Percentiles rank a stretch among this genome's conserved stretches.
Evolutionary conservation across 2,797 vertebrate genomes (phyloP).

Genomic region (Clarias fuscus): DNA sequence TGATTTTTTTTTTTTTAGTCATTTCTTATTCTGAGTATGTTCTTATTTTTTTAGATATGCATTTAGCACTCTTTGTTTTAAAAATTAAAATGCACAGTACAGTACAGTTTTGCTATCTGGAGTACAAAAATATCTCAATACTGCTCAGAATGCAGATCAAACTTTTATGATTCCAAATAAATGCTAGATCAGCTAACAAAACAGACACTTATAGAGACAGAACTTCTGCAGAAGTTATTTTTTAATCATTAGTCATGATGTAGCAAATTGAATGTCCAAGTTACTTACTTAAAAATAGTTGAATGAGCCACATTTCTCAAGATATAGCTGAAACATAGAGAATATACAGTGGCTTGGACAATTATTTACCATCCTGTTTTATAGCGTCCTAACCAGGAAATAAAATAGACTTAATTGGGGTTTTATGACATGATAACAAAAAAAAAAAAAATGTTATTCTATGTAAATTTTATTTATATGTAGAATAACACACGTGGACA

Average conservation of each 20-base stretch:
- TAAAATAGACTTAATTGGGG: neutral
- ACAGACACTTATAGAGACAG: neutral
- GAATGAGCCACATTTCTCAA: conserved; percentile 11
- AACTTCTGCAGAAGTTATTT: neutral
- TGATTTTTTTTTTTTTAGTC: no score
- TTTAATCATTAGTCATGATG: no score
- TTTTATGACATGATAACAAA: neutral
- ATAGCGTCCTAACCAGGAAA: neutral
- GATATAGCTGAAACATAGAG: neutral
- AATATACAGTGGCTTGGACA: neutral
- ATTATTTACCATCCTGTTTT: neutral
- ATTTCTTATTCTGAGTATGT: no score
- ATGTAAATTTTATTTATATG: neutral
- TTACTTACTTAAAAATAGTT: conserved; percentile 15
- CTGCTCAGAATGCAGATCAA: no score
- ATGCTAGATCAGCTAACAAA: neutral
- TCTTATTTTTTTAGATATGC: no score
- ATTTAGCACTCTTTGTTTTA: no score
- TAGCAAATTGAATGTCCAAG: neutral
- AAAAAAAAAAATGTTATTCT: neutral
- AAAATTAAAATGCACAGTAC: no score
- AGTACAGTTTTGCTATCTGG: no score
- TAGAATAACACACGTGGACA: no score
- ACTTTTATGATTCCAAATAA: no score
- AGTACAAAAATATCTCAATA: no score